A percentile compares a stretch with the other conserved stretches of the same genome.
Conservation (phyloP, 2,113 vertebrate genomes). For the Baryphthengus martii region DNA sequence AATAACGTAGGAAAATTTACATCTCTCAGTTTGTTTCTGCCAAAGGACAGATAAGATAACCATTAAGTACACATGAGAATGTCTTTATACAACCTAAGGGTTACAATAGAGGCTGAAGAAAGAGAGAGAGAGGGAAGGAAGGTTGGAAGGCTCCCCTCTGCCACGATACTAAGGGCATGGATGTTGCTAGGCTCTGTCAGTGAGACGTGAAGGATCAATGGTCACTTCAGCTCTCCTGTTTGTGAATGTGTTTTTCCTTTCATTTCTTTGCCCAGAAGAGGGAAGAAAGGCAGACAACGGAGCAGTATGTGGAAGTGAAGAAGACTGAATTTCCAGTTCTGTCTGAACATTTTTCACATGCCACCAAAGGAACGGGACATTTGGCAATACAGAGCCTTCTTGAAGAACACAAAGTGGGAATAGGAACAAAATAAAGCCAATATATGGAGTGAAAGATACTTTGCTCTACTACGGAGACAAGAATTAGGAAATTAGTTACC, state of each 20-base stretch:
- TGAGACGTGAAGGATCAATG: not conserved
- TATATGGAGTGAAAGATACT: not conserved
- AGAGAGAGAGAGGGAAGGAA: not conserved
- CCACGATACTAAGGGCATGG: accelerated
- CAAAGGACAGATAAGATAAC: not conserved
- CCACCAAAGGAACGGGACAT: not conserved
- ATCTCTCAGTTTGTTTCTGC: not conserved
- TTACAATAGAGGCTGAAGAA: not conserved
- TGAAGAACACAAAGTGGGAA: not conserved
- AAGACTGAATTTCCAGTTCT: not conserved
- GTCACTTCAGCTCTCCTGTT: not conserved
- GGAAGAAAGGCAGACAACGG: not conserved
- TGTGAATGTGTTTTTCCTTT: not conserved
- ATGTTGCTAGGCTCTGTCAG: not conserved
- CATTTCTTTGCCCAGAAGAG: not conserved
- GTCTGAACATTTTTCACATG: not conserved
- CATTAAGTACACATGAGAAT: not conserved
- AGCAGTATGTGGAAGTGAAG: not conserved
- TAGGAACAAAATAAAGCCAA: not conserved
- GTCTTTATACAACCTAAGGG: not conserved
- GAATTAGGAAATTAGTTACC: not conserved
- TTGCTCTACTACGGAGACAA: not conserved
- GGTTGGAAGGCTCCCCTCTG: not conserved
- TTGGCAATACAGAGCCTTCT: not conserved
- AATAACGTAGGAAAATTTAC: not conserved